Evolutionary conservation across 1,140 invertebrate genomes (phyloP).

Genomic region (Heliconius eleuchia): DNA sequence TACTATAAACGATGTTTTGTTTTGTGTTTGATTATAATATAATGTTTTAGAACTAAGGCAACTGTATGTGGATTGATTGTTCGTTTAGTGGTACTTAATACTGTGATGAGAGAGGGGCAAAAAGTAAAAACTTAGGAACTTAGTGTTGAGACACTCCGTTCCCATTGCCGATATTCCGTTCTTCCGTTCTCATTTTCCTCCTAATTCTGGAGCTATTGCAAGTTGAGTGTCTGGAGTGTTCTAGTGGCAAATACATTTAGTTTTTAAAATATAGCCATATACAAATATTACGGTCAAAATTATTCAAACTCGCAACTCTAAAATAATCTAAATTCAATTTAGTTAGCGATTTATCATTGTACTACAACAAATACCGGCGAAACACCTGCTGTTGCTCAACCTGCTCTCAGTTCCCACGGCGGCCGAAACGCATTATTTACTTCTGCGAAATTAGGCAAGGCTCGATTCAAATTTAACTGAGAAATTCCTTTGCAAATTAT

Average conservation of each 20-base stretch:
- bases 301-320: too few relatives aligned
- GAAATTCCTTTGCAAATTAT: conserved; percentile 9
- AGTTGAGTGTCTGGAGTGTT: too few relatives aligned
- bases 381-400: not conserved
- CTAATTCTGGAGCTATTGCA: too few relatives aligned
- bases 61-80: not conserved
- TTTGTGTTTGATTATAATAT: not conserved
- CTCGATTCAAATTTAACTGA: not conserved
- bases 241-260: too few relatives aligned
- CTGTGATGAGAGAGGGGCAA: too few relatives aligned
- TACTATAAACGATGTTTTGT: not conserved
- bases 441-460: not conserved
- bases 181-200: too few relatives aligned
- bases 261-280: too few relatives aligned
- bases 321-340: not conserved
- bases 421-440: not conserved
- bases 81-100: not conserved
- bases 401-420: not conserved
- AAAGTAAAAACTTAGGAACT: too few relatives aligned
- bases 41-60: not conserved
- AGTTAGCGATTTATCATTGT: not conserved
- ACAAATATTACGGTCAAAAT: too few relatives aligned
- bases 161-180: too few relatives aligned
- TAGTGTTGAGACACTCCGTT: too few relatives aligned
- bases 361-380: not conserved